Percentiles rank a stretch among this genome's conserved stretches.
phyloP scores from a whole-genome alignment of 2,797 vertebrate genomes.

The Stomatorhinus walkeri region DNA sequence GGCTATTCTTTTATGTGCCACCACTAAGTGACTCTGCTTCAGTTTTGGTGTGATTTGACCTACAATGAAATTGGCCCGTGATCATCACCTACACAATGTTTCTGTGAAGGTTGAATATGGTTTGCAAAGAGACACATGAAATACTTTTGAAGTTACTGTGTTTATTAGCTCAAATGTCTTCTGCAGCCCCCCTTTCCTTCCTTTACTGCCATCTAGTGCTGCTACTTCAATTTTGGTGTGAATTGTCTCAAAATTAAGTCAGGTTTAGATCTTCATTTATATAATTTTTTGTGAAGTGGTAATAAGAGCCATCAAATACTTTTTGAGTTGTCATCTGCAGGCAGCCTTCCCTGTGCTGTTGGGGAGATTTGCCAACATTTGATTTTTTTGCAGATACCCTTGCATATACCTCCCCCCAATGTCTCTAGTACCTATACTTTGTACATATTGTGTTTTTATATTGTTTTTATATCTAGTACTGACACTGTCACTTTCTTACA shows the following conservation, averaged over 20 bases:
- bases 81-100: background rate
- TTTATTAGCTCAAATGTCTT: background rate
- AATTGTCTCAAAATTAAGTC: background rate
- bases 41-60: background rate
- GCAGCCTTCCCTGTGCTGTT: background rate
- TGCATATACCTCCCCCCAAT: too few relatives aligned
- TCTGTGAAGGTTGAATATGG: background rate
- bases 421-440: too few relatives aligned
- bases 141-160: background rate
- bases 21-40: background rate
- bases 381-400: background rate
- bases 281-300: background rate
- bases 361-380: background rate
- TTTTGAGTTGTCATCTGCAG: background rate
- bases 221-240: background rate
- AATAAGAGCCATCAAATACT: background rate
- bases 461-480: too few relatives aligned
- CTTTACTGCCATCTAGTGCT: background rate
- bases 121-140: background rate
- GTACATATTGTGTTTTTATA: too few relatives aligned
- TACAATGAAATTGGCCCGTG: background rate
- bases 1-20: background rate
- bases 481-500: too few relatives aligned
- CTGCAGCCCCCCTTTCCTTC: background rate
- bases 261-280: background rate